These are phyloP conservation scores for Emys orbicularis DNA, from an alignment of 2,797 vertebrate genomes.

Conservation along the genomic window DNA sequence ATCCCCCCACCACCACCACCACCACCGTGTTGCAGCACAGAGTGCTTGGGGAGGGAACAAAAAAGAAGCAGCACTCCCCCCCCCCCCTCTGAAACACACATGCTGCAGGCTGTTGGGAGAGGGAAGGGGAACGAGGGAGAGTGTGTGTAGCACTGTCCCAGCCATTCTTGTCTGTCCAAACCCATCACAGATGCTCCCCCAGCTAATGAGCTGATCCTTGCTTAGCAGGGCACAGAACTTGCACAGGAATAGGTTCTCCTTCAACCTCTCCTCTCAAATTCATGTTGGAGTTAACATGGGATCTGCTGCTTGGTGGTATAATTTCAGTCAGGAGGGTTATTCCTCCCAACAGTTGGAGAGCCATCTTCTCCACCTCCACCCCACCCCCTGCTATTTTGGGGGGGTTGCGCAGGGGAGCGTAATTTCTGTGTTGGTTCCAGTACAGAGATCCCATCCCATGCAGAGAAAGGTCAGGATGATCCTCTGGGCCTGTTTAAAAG, in stretches of 20 bases:
- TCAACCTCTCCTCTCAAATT: neutral
- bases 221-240: neutral
- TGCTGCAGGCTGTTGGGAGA: neutral
- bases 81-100: neutral
- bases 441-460: neutral
- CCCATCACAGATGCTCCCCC: neutral
- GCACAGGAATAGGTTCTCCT: neutral
- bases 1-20: neutral
- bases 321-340: neutral
- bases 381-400: neutral
- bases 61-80: neutral
- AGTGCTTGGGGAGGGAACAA: neutral
- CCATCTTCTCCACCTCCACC: neutral
- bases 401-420: accelerated
- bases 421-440: neutral
- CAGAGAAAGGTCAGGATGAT: neutral
- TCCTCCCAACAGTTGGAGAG: neutral
- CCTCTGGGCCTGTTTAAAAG: neutral
- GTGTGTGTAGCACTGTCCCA: accelerated
- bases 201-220: neutral
- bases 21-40: neutral
- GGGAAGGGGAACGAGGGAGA: neutral
- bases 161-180: neutral
- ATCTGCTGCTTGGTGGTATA: neutral
- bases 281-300: neutral